Base-by-base conservation (phyloP, 2,113 vertebrate genomes). In the Lycocorax pyrrhopterus region DNA sequence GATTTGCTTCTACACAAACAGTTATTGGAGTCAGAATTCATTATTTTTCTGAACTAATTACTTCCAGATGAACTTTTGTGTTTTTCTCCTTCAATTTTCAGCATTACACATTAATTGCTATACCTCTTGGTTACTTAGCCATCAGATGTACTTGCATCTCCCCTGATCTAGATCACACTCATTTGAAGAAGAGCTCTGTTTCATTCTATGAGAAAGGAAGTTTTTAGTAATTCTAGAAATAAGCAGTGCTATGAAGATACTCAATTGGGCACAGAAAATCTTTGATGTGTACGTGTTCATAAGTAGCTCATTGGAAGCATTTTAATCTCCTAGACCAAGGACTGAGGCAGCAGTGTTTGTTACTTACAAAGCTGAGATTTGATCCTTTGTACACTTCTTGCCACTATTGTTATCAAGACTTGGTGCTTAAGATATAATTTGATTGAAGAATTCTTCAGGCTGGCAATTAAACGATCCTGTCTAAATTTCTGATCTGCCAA, bases 1-100 rank as follows among this genome's bases (percentile, higher is more conserved):
- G 16, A 87, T 73, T 87, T 95, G 4, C 51, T 87, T 67, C 67
- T 64, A 33, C 4, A 26, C 32, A 75, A 71, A 46, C 14, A 69
- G 4, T 3, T 3, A 1, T 0, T 63, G 30, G 16, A 73, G 18
- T 78, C 32, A 87, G 25, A 60, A 46, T 43, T 84, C 0, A 0
- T 60, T 68, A 37, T 64, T 91, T 84, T 89, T 87, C 58, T 73
- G 29, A 91, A 39, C 13, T 2, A 2, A 23, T 29, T 84, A 17
- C 58, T 89, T 91, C 35, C n/a, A 84, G 37, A 69, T 52, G 15
- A 74, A 58, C 35, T 35, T 83, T 3, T 60, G 12, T 71, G 16
- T 8, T 84, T 88, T 52, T 74, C 71, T 66, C 35, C 25, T 47
- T 89, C 33, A 52, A 6, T 87, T 89, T 77, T 81, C 69, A 89